Evolutionary conservation across 2,113 vertebrate species (phyloP), one percentile per base, ranked within the genome.

Genomic region (Poeciliopsis prolifica): DNA sequence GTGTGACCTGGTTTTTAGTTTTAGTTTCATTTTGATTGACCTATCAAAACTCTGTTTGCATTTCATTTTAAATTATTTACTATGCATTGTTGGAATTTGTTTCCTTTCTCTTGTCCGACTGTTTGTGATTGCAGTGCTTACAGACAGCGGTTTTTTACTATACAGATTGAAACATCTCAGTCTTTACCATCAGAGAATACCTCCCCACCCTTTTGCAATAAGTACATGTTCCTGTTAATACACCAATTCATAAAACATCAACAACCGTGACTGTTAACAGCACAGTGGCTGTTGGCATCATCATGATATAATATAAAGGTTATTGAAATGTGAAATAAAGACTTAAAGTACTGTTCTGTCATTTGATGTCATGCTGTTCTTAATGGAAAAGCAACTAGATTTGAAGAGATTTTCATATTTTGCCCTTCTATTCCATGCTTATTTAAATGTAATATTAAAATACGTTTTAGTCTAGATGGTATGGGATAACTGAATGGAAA

Each of bases 261-360:
- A 68, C 29, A 58, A 79, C 76, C 2, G 3, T 15, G 79, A 87
- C 85, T 85, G 82, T 86, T 89, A 61, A 71, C 67, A 33, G 67
- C 61, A 61, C 61, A 71, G 77, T 76, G 78, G 78, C 40, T 63
- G 65, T 68, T 68, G 71, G 74, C 74, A 48, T 86, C 77, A 75
- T 65, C 58, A 54, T 5, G 35, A 67, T 78, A 70, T 22, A 58
- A 77, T 66, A 68, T 22, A 58, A 77, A 74, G 48, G 62, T 82
- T 80, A 80, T 74, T 75, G 35, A 85, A 82, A 84, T 87, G 80
- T 85, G 80, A 88, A 92, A 89, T 90, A 88, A 90, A 62, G n/a
- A 78, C 11, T 78, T 28, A 74, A 75, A 75, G 64, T 40, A 29
- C 29, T 1, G 0, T 17, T 48, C 1, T 31, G n/a, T 58, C 8